phyloP scores from a whole-genome alignment of 1,140 invertebrate genomes.

The Bombus waltoni region DNA sequence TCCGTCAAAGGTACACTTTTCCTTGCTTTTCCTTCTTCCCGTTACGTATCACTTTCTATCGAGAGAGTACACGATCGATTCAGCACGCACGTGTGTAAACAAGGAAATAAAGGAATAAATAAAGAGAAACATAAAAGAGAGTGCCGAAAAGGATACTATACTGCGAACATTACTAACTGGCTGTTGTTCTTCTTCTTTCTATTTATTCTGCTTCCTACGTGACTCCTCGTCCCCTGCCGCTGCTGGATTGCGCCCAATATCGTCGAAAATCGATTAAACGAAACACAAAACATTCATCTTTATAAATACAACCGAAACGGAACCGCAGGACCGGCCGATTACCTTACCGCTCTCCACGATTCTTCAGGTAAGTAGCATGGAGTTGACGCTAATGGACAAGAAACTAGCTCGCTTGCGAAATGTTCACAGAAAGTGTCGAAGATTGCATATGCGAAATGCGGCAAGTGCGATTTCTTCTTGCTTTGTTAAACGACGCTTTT shows the following conservation, averaged over 20 bases:
- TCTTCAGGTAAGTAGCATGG: constrained; percentile 62
- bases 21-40: neutral
- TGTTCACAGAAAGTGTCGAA: neutral
- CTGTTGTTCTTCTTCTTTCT: constrained; percentile 79
- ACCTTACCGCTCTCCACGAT: constrained; percentile 58
- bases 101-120: neutral
- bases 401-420: constrained; percentile 24
- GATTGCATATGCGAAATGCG: constrained; percentile 9
- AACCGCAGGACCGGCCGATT: constrained; percentile 48
- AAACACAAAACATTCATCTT: constrained; percentile 23
- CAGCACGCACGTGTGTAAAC: constrained; percentile 6
- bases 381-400: neutral
- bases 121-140: constrained; percentile 16
- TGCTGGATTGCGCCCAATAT: constrained; percentile 57
- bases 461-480: constrained; percentile 7
- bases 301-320: constrained; percentile 43
- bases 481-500: constrained; percentile 1
- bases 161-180: constrained; percentile 67
- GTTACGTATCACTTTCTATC: constrained; percentile 1
- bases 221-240: constrained; percentile 74
- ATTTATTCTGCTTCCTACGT: constrained; percentile 74
- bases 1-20: neutral
- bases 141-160: constrained; percentile 14
- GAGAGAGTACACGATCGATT: neutral
- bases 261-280: constrained; percentile 49